Percentiles rank a stretch among this genome's conserved stretches.
Conservation (phyloP, 2,113 vertebrate species). For the Hyla sarda region DNA sequence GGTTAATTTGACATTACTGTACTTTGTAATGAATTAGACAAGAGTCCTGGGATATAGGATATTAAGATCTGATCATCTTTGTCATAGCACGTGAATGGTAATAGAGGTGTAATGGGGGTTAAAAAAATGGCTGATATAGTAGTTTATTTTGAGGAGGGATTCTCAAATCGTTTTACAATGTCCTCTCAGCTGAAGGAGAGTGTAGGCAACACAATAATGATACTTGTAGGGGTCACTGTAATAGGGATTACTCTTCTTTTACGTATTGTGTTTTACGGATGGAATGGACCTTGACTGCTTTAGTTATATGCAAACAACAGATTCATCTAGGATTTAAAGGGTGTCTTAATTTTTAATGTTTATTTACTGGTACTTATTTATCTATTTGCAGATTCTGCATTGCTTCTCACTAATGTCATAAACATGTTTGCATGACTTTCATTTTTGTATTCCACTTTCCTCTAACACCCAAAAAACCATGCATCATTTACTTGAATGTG, state of each 20-base stretch:
- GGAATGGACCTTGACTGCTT: not conserved
- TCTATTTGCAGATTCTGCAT: no score
- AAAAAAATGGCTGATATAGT: not conserved
- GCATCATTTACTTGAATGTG: no score
- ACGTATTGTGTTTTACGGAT: not conserved
- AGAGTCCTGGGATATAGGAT: no score
- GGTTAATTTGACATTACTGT: no score
- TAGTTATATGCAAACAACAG: not conserved
- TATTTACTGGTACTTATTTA: no score
- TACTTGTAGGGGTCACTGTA: not conserved
- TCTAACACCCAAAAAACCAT: not conserved
- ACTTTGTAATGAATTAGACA: no score
- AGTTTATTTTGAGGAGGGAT: not conserved
- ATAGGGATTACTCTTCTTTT: not conserved
- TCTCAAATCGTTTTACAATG: not conserved
- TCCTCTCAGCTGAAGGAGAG: not conserved
- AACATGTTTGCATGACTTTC: not conserved
- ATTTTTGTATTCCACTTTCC: not conserved
- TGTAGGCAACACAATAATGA: not conserved
- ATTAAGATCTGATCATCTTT: no score
- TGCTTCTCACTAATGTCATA: not conserved
- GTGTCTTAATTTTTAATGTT: not conserved
- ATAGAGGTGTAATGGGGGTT: no score
- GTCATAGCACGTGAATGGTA: no score
- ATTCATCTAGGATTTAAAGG: not conserved